A percentile compares a stretch with the other conserved stretches of the same genome.
phyloP scores from a whole-genome alignment of 2,888 invertebrate species.

The Drosophila falleni region DNA sequence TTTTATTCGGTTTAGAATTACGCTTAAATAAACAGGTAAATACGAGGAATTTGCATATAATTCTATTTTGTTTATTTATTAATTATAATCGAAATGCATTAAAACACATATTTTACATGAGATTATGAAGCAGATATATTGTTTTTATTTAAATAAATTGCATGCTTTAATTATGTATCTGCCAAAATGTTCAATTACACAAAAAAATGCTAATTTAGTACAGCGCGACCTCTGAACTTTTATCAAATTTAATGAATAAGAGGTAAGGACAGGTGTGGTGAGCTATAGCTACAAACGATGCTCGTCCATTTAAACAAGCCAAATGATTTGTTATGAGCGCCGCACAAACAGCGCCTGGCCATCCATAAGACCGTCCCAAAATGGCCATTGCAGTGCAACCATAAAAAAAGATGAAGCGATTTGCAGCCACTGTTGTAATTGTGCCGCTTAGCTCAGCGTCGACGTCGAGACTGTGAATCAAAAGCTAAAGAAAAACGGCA shows the following conservation, averaged over 20 bases:
- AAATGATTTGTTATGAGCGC: constrained; percentile 75
- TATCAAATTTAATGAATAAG: constrained; percentile 53
- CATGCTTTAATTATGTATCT: constrained; percentile 13
- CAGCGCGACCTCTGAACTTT: constrained; percentile 46
- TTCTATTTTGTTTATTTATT: constrained; percentile 24
- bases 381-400: constrained; percentile 79
- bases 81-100: constrained; percentile 29
- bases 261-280: neutral
- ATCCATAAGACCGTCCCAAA: constrained; percentile 72
- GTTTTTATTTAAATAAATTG: constrained; percentile 19
- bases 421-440: constrained; percentile 79
- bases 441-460: constrained; percentile 64
- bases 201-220: constrained; percentile 43
- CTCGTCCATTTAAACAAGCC: constrained; percentile 47
- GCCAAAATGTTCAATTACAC: constrained; percentile 17
- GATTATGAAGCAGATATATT: constrained; percentile 21
- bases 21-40: constrained; percentile 20
- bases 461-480: constrained; percentile 37
- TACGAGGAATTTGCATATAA: neutral
- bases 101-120: constrained; percentile 17
- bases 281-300: constrained; percentile 32
- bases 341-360: constrained; percentile 47
- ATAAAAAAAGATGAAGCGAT: constrained; percentile 82
- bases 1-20: constrained; percentile 6
- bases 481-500: constrained; percentile 55